Conservation (phyloP, 92 coral and sea anemone species). For the Zoanthus gigantus region DNA sequence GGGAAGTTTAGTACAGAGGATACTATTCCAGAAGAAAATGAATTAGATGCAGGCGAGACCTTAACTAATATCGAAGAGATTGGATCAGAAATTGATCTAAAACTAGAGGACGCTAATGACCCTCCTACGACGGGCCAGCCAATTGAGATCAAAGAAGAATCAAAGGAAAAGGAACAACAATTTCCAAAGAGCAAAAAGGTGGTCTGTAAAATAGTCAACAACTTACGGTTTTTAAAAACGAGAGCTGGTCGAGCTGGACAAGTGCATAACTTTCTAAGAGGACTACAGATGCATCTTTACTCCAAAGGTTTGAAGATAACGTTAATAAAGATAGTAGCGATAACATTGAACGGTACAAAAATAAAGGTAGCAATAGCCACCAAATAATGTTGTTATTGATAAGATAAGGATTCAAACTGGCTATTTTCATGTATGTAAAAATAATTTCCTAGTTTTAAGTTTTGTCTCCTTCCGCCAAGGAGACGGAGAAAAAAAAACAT, state of each 20-base stretch:
- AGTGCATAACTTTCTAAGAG: slow-evolving; percentile 85
- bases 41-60: slow-evolving; percentile 22
- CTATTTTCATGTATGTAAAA: too few species aligned
- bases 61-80: slow-evolving; percentile 40
- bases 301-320: slow-evolving; percentile 9
- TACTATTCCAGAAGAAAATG: slow-evolving; percentile 6
- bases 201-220: slow-evolving; percentile 47
- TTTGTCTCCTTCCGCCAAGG: neutral
- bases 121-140: neutral
- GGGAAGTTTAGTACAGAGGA: neutral
- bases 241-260: slow-evolving; percentile 89
- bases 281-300: slow-evolving; percentile 61
- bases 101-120: neutral
- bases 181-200: neutral
- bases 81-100: neutral
- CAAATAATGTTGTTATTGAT: too few species aligned
- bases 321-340: neutral
- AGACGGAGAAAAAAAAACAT: neutral
- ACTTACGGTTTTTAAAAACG: slow-evolving; percentile 59
- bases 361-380: too few species aligned
- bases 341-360: too few species aligned
- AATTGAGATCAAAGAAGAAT: neutral
- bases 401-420: too few species aligned
- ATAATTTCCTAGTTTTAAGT: too few species aligned
- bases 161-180: neutral